A percentile compares a stretch with the other conserved stretches of the same genome.
Evolutionary conservation across 2,797 vertebrate genomes (phyloP).

Genomic region (Sarcoramphus papa): DNA sequence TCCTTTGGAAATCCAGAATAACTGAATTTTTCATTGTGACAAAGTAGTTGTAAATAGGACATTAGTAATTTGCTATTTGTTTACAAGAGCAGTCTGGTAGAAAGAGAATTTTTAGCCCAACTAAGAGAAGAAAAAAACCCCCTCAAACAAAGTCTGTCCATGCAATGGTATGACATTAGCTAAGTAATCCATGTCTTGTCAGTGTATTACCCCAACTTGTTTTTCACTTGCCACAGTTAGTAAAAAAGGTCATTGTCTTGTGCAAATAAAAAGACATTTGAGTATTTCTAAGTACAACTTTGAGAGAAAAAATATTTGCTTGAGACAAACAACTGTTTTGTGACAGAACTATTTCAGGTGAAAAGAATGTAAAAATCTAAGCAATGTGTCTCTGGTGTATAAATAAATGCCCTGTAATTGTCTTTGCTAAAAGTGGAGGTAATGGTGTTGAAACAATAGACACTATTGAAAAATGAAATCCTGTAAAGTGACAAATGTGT

Average conservation of each 20-base stretch:
- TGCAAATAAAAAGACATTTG: slow-evolving; percentile 47
- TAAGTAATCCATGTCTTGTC: slow-evolving; percentile 1
- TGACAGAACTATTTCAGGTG: neutral
- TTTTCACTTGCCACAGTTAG: neutral
- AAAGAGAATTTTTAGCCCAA: neutral
- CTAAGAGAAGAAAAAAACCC: neutral
- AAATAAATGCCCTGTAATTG: slow-evolving; percentile 53
- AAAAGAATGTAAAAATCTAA: slow-evolving; percentile 49
- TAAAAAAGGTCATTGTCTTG: slow-evolving; percentile 31
- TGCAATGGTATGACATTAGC: neutral
- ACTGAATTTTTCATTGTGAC: neutral
- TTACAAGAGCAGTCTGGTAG: neutral
- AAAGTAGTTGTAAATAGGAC: neutral
- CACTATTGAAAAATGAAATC: slow-evolving; percentile 51
- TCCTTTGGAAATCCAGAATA: neutral
- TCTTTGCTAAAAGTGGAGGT: slow-evolving; percentile 39
- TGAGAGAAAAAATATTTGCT: slow-evolving; percentile 50
- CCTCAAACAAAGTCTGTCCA: neutral
- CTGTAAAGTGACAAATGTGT: slow-evolving; percentile 52
- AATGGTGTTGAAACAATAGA: slow-evolving; percentile 55
- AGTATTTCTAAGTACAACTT: slow-evolving; percentile 31
- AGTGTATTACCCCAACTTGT: neutral
- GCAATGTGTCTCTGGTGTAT: slow-evolving; percentile 30
- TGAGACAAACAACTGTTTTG: slow-evolving; percentile 49
- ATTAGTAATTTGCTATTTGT: neutral